Conservation (phyloP, 2,797 vertebrate genomes). For the Clarias laeviceps region DNA sequence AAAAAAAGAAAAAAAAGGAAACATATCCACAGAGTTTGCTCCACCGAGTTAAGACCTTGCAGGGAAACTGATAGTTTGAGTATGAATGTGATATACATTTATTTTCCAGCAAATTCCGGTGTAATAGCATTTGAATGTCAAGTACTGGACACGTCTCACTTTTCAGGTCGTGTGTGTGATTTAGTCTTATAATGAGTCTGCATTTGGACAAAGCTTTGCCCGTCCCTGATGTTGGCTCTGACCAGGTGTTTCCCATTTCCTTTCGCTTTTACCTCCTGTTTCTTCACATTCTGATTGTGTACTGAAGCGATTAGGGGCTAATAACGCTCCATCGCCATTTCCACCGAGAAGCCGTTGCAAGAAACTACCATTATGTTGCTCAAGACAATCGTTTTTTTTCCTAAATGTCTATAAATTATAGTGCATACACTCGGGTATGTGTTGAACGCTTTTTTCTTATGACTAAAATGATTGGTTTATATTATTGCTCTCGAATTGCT, state of each 20-base stretch:
- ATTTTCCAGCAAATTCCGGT: conserved; percentile 19
- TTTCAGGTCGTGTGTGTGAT: conserved; percentile 17
- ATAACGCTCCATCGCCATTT: background rate
- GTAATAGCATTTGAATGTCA: conserved; percentile 1
- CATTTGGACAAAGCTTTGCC: conserved; percentile 22
- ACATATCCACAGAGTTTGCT: too few species aligned
- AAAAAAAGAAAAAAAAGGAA: too few species aligned
- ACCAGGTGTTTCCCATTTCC: conserved; percentile 36
- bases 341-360: background rate
- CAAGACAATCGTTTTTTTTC: background rate
- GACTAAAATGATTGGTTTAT: background rate
- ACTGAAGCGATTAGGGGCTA: conserved; percentile 19
- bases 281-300: conserved; percentile 29
- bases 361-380: background rate
- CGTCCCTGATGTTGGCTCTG: conserved; percentile 14
- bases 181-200: conserved; percentile 24
- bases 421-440: background rate
- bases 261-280: conserved; percentile 23
- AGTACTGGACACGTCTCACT: background rate
- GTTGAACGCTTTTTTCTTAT: background rate
- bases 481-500: background rate
- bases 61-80: too few species aligned
- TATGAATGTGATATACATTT: conserved; percentile 11
- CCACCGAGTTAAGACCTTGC: background rate
- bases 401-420: background rate